Evolutionary conservation across 2,113 vertebrate species (phyloP).

Genomic region (Pangasianodon gigas): DNA sequence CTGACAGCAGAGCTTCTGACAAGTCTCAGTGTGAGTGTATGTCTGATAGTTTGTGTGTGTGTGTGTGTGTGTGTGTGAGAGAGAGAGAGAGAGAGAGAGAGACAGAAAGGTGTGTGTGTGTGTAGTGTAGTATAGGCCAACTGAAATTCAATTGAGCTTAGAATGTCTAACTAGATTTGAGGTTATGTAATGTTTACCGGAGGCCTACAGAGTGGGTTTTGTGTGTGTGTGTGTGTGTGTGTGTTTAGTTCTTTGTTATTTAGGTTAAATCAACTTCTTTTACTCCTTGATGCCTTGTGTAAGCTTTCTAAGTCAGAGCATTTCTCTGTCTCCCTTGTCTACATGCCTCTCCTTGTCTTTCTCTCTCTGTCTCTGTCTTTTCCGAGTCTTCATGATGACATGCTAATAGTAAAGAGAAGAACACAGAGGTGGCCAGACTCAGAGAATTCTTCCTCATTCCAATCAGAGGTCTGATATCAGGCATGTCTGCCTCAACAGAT

Average conservation of each 20-base stretch:
- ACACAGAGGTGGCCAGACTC: background rate
- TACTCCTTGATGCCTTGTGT: background rate
- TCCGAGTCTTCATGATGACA: background rate
- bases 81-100: background rate
- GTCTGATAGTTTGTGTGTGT: background rate
- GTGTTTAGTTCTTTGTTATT: conserved; percentile 52
- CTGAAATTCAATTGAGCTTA: conserved; percentile 60
- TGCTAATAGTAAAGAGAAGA: background rate
- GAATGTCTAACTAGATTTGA: conserved; percentile 73
- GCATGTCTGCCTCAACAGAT: background rate
- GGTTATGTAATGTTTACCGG: conserved; percentile 73
- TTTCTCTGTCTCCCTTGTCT: background rate
- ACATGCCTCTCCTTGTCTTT: background rate
- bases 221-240: conserved; percentile 33
- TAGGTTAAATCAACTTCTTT: conserved; percentile 68
- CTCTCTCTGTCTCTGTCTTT: background rate
- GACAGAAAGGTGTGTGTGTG: background rate
- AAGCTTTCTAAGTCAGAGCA: background rate
- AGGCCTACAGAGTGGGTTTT: conserved; percentile 57
- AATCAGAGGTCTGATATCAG: background rate
- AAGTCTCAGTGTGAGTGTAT: background rate
- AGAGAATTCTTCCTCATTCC: no score
- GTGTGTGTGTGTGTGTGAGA: background rate
- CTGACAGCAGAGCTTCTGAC: background rate
- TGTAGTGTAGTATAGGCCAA: conserved; percentile 10